Evolutionary conservation across 2,888 invertebrate genomes (phyloP).

Genomic region (Pollenia amentaria): DNA sequence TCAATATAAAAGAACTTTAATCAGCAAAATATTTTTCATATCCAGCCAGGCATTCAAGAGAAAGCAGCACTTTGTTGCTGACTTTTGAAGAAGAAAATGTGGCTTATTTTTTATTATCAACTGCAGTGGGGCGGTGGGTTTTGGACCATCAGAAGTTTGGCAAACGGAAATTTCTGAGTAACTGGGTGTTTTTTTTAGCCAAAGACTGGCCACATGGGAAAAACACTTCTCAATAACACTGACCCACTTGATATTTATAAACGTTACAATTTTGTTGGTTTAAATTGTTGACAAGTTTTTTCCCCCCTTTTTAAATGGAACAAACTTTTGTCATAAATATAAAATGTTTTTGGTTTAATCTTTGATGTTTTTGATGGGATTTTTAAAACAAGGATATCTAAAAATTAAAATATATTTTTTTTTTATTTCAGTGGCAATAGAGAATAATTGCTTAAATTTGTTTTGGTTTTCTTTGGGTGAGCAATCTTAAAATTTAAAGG

Average conservation of each 20-base stretch:
- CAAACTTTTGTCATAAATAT: constrained; percentile 60
- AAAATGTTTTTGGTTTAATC: constrained; percentile 47
- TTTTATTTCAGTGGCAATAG: too few species aligned
- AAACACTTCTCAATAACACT: constrained; percentile 68
- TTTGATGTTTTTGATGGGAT: constrained; percentile 50
- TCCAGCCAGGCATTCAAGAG: constrained; percentile 12
- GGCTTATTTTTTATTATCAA: constrained; percentile 23
- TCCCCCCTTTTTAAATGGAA: constrained; percentile 1
- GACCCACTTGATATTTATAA: constrained; percentile 70
- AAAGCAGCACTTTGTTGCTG: background rate
- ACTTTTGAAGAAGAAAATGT: background rate
- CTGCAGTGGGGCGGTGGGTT: background rate
- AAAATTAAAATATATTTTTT: too few species aligned
- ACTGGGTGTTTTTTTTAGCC: constrained; percentile 48
- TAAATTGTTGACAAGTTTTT: constrained; percentile 50
- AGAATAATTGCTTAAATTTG: too few species aligned
- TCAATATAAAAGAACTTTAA: constrained; percentile 47
- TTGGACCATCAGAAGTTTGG: background rate
- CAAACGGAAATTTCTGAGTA: background rate
- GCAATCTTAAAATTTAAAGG: too few species aligned
- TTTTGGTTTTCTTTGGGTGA: too few species aligned
- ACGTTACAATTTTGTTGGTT: constrained; percentile 56
- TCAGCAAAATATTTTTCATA: constrained; percentile 68
- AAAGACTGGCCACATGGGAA: constrained; percentile 54
- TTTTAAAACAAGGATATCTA: background rate